Evolutionary conservation across 2,888 invertebrate genomes (phyloP).

Genomic region (Mythimna ferrago): DNA sequence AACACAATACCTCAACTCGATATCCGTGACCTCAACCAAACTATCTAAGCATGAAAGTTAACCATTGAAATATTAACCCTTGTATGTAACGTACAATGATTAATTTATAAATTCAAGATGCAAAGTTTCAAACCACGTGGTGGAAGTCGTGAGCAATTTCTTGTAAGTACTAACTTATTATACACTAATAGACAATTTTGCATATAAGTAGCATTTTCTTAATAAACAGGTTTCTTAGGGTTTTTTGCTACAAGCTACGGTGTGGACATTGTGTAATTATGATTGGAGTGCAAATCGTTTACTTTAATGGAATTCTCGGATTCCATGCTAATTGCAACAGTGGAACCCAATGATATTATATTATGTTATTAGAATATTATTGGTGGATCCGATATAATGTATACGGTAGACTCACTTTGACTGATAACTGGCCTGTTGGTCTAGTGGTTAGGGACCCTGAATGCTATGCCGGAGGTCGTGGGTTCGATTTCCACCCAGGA

Average conservation of each 20-base stretch:
- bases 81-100: conserved; percentile 2
- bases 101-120: conserved; percentile 20
- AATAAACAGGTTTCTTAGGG: conserved; percentile 2
- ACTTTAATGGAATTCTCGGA: neutral
- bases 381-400: no score
- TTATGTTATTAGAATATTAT: no score
- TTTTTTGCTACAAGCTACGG: neutral
- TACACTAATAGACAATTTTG: conserved; percentile 15
- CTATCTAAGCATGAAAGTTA: neutral
- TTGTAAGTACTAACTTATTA: conserved; percentile 9
- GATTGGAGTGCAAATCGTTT: neutral
- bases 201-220: conserved; percentile 3
- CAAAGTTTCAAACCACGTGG: conserved; percentile 29
- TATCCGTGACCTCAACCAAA: conserved; percentile 12
- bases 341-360: neutral
- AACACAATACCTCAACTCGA: conserved; percentile 19
- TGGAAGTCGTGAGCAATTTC: conserved; percentile 23
- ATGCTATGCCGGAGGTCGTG: no score
- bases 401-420: neutral
- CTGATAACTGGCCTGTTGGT: no score
- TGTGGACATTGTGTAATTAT: conserved; percentile 4
- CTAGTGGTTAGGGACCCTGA: no score
- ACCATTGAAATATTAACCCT: conserved; percentile 8
- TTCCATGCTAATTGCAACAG: conserved; percentile 1
- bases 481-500: no score